Conservation (phyloP, 2,888 invertebrate genomes). For the Physocephala rufipes region DNA sequence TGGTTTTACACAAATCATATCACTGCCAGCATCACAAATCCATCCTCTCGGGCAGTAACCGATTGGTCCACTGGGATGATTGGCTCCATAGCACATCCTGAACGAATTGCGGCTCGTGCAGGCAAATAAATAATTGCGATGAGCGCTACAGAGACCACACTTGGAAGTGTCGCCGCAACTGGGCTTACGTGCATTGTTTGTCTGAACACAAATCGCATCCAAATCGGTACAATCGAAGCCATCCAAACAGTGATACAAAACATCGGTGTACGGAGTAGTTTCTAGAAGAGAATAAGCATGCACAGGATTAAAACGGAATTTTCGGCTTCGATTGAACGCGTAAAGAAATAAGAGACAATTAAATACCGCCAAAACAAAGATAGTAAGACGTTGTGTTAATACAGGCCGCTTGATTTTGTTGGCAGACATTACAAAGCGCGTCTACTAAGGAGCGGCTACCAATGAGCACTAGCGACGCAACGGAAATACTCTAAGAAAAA, state of each 20-base stretch:
- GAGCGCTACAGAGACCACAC: slow-evolving; percentile 60
- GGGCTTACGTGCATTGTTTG: slow-evolving; percentile 49
- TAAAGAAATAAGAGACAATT: background rate
- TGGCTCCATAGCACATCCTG: slow-evolving; percentile 60
- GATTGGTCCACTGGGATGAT: slow-evolving; percentile 51
- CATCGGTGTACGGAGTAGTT: slow-evolving; percentile 49
- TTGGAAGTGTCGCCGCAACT: slow-evolving; percentile 59
- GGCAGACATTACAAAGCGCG: slow-evolving; percentile 57
- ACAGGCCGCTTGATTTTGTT: slow-evolving; percentile 57
- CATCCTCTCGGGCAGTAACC: slow-evolving; percentile 55
- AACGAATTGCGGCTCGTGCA: slow-evolving; percentile 56
- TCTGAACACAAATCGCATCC: slow-evolving; percentile 57
- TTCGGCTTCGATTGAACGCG: background rate
- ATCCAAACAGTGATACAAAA: slow-evolving; percentile 53
- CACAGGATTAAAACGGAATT: too few relatives aligned
- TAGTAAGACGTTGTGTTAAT: slow-evolving; percentile 60
- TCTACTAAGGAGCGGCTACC: slow-evolving; percentile 12
- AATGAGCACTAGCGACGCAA: background rate
- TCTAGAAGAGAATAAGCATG: slow-evolving; percentile 43
- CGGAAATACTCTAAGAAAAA: background rate
- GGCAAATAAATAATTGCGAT: slow-evolving; percentile 57
- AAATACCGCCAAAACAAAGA: slow-evolving; percentile 57
- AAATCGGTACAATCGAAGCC: slow-evolving; percentile 57
- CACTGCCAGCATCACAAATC: slow-evolving; percentile 55
- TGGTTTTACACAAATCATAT: slow-evolving; percentile 51